These are phyloP conservation scores for Leptopilina syphax DNA, from an alignment of 2,888 invertebrate species.

Conservation along the genomic window DNA sequence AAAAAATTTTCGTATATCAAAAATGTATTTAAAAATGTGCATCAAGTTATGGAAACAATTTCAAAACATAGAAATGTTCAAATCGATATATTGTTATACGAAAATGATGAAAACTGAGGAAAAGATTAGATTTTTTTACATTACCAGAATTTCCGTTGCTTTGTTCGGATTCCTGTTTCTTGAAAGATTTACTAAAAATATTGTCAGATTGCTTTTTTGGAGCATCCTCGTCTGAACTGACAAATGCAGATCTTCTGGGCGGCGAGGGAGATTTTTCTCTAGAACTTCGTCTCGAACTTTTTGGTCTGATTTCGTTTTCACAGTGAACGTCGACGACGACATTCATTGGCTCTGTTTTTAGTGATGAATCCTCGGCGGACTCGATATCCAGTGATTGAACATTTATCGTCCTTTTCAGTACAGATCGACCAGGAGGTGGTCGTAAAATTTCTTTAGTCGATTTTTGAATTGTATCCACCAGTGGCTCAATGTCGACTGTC, in stretches of 20 bases:
- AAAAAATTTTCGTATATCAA: not conserved
- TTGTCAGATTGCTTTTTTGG: constrained; percentile 8
- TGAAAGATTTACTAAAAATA: constrained; percentile 33
- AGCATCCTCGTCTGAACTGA: not conserved
- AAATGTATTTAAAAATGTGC: too few relatives aligned
- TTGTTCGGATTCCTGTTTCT: constrained; percentile 24
- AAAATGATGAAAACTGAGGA: not conserved
- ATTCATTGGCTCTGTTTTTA: constrained; percentile 52
- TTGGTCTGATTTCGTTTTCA: constrained; percentile 44
- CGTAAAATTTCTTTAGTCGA: constrained; percentile 21
- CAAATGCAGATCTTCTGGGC: not conserved
- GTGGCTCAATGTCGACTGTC: constrained; percentile 14
- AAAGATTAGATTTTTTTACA: not conserved
- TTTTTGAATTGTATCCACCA: not conserved
- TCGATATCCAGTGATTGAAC: constrained; percentile 47
- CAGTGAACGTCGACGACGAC: constrained; percentile 67
- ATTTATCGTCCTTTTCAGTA: constrained; percentile 38
- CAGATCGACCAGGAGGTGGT: constrained; percentile 42
- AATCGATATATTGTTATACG: not conserved
- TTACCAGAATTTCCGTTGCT: not conserved
- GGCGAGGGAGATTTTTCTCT: not conserved
- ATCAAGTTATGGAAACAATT: too few relatives aligned
- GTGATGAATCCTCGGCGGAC: constrained; percentile 45
- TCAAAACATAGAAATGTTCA: too few relatives aligned
- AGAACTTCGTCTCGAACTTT: constrained; percentile 1